These are phyloP conservation scores for Leptopterna dolabrata DNA, from an alignment of 2,888 invertebrate species.

Conservation along the genomic window DNA sequence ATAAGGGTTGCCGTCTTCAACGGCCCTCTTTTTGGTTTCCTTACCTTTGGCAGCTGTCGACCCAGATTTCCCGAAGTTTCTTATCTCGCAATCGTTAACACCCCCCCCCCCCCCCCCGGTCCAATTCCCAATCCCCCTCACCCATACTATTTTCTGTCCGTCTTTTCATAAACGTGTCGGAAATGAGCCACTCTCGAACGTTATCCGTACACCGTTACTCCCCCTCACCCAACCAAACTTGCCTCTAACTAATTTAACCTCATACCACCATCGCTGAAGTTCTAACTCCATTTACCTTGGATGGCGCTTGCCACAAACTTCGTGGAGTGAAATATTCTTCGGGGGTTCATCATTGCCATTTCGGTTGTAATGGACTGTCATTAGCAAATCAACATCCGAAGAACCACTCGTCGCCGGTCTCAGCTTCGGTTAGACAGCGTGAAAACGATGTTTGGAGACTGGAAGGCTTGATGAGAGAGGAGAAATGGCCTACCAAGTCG, in stretches of 20 bases:
- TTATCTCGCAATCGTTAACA: background rate
- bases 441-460: no score
- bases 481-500: no score
- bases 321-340: background rate
- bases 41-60: background rate
- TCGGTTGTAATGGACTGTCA: background rate
- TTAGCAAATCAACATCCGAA: no score
- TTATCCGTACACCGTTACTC: background rate
- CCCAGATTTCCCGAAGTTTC: background rate
- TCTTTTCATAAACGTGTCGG: background rate
- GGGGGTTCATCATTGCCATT: background rate
- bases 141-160: background rate
- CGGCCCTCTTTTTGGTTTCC: background rate
- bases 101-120: background rate
- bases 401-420: no score
- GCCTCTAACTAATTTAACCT: background rate
- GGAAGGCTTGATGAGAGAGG: no score
- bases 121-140: background rate
- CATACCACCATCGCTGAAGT: background rate
- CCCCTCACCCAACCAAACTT: background rate
- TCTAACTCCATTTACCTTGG: background rate
- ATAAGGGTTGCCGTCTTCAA: background rate
- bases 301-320: background rate
- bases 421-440: no score
- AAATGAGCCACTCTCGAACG: background rate